A percentile compares a stretch with the other conserved stretches of the same genome.
phyloP scores from a whole-genome alignment of 2,113 vertebrate genomes.

The Odocoileus hemionus region DNA sequence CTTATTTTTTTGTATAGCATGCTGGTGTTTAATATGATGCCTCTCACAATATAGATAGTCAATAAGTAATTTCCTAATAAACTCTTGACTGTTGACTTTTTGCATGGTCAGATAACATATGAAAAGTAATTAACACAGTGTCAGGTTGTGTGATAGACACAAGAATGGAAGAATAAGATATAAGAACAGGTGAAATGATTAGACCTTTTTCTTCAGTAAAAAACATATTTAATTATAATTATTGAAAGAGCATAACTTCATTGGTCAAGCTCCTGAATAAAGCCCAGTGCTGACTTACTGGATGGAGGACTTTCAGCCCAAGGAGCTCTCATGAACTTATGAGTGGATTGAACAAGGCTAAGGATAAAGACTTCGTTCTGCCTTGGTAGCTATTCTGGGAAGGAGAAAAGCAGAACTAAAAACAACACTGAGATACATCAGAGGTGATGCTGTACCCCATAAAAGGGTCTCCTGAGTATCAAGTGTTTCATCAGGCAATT shows the following conservation, averaged over 20 bases:
- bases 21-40: background rate
- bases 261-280: background rate
- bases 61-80: constrained; percentile 16
- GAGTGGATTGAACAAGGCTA: background rate
- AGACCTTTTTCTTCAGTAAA: constrained; percentile 3
- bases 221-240: background rate
- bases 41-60: background rate
- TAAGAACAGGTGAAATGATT: background rate
- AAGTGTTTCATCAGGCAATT: background rate
- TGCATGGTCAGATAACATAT: background rate
- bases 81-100: background rate
- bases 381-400: background rate
- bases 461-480: background rate
- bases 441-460: background rate
- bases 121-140: constrained; percentile 2
- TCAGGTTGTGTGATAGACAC: background rate
- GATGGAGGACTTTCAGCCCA: background rate
- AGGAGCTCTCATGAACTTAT: background rate
- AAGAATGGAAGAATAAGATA: background rate
- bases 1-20: background rate
- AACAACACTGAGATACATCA: background rate
- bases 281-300: background rate
- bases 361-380: background rate
- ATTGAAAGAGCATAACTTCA: background rate
- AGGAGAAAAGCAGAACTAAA: background rate